Base-by-base conservation (phyloP, 1,140 invertebrate species). In the Cyrtorhinus lividipennis region DNA sequence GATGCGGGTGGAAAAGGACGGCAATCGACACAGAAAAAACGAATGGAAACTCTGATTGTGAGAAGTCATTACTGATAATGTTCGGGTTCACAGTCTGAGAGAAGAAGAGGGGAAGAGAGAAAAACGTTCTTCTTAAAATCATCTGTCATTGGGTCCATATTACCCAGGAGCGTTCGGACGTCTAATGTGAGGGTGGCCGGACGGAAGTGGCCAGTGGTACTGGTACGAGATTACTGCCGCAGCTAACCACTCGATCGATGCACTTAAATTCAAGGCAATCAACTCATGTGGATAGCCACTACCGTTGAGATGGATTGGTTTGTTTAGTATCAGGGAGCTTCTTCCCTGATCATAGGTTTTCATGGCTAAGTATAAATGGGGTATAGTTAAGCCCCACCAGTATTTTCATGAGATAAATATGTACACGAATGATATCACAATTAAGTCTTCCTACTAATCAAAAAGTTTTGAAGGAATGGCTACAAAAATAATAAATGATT, bases 31-130 rank as follows among this genome's bases (percentile, higher is more conserved):
- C 15, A 38, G 5, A 38, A 53, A 53, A 53, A 53, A 53, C 48
- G 48, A 53, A 53, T 8, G 18, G 48, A 15, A 53, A 53, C 20
- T 13, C 48, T 53, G 48, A 53, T 53, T 53, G 48, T 53, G 48
- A 53, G 48, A 53, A 53, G 48, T 53, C 48, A 53, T 53, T 53
- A 53, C 20, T 53, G 48, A 53, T 53, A 53, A 53, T 53, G 18
- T 53, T 8, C 12, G n/a, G 38, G 48, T 53, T 12, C 48, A 20
- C 10, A 22, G 10, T n/a, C 8, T 44, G 38, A n/a, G 38, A 44
- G 48, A 53, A 10, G 48, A 53, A 53, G 48, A 20, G 48, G 20
- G 20, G 48, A 53, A 53, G 18, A 53, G 48, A 15, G n/a, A n/a
- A n/a, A n/a, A n/a, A n/a, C n/a, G n/a, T n/a, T 53, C 48, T 53